A percentile compares a stretch with the other conserved stretches of the same genome.
Conservation (phyloP, 2,113 vertebrate species). For the Vulpes lagopus region DNA sequence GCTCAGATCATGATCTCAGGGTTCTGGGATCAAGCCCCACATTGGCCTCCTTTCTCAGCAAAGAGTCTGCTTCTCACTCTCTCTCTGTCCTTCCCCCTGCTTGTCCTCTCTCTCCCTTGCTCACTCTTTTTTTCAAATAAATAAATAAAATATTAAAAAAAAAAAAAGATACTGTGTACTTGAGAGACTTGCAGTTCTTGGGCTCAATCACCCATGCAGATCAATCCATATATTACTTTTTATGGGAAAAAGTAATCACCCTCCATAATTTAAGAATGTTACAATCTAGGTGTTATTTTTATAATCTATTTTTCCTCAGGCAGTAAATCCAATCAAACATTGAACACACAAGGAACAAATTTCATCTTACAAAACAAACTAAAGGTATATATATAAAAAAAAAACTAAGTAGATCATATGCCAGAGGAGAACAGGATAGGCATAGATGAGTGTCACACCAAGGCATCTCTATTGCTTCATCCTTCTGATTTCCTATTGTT, state of each 20-base stretch:
- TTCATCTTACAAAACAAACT: conserved; percentile 39
- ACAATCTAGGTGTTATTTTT: not conserved
- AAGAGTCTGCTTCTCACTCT: too few relatives aligned
- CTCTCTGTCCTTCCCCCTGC: too few relatives aligned
- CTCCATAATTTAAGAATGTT: conserved; percentile 27
- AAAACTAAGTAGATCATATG: not conserved
- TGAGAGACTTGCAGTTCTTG: not conserved
- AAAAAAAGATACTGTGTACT: too few relatives aligned
- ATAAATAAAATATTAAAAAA: too few relatives aligned
- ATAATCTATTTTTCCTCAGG: conserved; percentile 34
- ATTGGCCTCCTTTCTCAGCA: too few relatives aligned
- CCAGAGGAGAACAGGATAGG: not conserved
- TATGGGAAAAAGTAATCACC: conserved; percentile 19
- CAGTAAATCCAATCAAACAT: conserved; percentile 61
- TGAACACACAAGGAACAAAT: not conserved
- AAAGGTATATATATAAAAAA: not conserved
- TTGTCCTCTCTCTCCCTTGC: too few relatives aligned
- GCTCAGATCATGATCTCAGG: too few relatives aligned
- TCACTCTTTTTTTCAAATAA: too few relatives aligned
- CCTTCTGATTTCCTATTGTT: not conserved
- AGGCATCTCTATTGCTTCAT: fast-evolving
- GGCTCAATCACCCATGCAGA: not conserved
- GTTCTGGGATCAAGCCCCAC: too few relatives aligned
- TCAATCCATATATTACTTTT: not conserved
- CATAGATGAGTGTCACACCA: fast-evolving